These are phyloP conservation scores for Heliothis peltigera DNA, from an alignment of 2,888 invertebrate genomes.

Conservation along the genomic window DNA sequence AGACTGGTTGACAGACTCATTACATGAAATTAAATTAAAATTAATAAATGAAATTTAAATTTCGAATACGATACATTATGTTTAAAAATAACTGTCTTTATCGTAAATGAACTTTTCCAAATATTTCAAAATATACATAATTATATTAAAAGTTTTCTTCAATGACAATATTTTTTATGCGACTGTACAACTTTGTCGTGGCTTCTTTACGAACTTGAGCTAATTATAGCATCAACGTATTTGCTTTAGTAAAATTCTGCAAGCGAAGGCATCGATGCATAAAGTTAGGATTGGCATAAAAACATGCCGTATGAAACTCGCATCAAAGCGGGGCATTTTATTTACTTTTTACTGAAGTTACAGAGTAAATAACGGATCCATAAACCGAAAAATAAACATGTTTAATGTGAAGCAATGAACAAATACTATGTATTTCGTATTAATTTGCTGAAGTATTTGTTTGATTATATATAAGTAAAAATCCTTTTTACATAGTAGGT, in stretches of 20 bases:
- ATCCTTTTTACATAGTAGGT: too few species aligned
- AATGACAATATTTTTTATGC: neutral
- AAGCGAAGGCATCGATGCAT: slow-evolving; percentile 8
- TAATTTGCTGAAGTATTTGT: neutral
- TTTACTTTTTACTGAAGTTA: slow-evolving; percentile 14
- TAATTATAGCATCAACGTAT: neutral
- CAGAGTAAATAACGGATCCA: slow-evolving; percentile 2
- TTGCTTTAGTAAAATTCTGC: slow-evolving; percentile 19
- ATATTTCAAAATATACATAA: neutral
- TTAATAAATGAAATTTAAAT: too few species aligned
- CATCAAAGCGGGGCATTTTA: slow-evolving; percentile 27
- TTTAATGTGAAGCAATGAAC: neutral
- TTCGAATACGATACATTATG: too few species aligned
- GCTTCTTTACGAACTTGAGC: neutral
- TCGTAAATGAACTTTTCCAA: neutral
- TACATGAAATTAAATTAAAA: neutral
- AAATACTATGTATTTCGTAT: slow-evolving; percentile 11
- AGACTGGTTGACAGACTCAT: too few species aligned
- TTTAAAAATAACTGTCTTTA: too few species aligned
- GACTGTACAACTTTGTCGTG: too few species aligned
- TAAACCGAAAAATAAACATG: slow-evolving; percentile 13
- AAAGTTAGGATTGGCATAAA: neutral
- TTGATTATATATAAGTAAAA: neutral
- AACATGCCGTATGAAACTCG: slow-evolving; percentile 8
- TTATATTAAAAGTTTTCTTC: neutral